Evolutionary conservation across 2,888 invertebrate species (phyloP), one percentile per base, ranked within the genome.

Genomic region (Lycaena phlaeas): DNA sequence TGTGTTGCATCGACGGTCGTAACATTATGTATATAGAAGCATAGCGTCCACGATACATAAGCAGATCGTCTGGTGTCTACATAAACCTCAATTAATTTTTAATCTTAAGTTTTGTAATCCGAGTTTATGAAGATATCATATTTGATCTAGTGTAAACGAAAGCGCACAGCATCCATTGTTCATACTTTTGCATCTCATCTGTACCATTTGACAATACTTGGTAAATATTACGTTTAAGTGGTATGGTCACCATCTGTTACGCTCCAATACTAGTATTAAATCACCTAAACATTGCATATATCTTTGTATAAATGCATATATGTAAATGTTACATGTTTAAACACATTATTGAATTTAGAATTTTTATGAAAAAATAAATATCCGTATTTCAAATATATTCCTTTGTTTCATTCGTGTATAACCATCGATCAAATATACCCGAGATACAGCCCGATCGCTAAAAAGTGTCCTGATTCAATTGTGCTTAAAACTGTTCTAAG

Each of bases 311-410:
- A 82, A 84, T 82, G 84, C 84, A 82, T 82, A 82, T 84, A 84
- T 84, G 82, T 84, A 84, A 78, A 82, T 84, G 84, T 84, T 84
- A 84, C 84, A 84, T 84, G 82, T 84, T 84, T 82, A 82, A 81
- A 84, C 84, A 84, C 84, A 84, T 84, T 82, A 85, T 79, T 84
- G 79, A 85, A 79, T 78, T 84, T 85, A 85, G 85, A 85, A 84
- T 85, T 85, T 85, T 85, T 85, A 85, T 85, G 84, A 84, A 85
- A 85, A 79, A 85, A 84, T 84, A 84, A 85, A 85, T 82, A 84
- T 84, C 85, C 82, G 84, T 84, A 84, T 84, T 84, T 84, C 84
- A 84, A 84, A 84, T 82, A 82, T 75, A 81, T 57, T 68, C 54
- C 71, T 75, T 78, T 43, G 71, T 76, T 77, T 82, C 58, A 52